These are phyloP conservation scores for Falcunculus frontatus DNA, from an alignment of 2,113 vertebrate genomes.

Conservation along the genomic window DNA sequence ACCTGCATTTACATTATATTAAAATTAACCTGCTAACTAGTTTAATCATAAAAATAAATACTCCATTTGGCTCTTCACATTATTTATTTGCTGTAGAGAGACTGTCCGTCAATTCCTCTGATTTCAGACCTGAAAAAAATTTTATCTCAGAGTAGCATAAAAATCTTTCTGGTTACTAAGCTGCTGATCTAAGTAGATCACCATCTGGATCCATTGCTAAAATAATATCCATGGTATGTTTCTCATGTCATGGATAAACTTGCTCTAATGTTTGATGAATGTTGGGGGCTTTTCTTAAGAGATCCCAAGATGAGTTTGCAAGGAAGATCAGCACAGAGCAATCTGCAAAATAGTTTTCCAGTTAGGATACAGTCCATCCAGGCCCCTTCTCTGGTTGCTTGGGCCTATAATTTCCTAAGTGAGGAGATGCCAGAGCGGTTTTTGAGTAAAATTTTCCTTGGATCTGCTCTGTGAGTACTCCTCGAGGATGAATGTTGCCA, in stretches of 20 bases:
- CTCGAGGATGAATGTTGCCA: neutral
- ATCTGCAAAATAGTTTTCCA: neutral
- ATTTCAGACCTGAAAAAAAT: neutral
- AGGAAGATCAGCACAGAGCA: neutral
- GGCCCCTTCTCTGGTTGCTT: neutral
- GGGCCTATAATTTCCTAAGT: neutral
- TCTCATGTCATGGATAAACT: neutral
- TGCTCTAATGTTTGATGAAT: neutral
- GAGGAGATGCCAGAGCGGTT: neutral
- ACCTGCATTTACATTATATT: conserved; percentile 11
- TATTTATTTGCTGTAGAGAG: neutral
- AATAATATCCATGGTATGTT: neutral
- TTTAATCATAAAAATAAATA: conserved; percentile 48
- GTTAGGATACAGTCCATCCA: neutral
- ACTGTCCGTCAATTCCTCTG: neutral
- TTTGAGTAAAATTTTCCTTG: neutral
- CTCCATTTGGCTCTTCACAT: neutral
- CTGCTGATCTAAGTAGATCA: neutral
- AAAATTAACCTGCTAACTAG: conserved; percentile 41
- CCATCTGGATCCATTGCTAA: neutral
- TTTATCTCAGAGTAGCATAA: neutral
- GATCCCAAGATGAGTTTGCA: neutral
- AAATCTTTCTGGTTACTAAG: neutral
- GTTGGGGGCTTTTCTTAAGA: neutral
- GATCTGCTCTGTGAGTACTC: neutral